Conservation (phyloP, 2,888 invertebrate species). For the Steromphala cineraria region DNA sequence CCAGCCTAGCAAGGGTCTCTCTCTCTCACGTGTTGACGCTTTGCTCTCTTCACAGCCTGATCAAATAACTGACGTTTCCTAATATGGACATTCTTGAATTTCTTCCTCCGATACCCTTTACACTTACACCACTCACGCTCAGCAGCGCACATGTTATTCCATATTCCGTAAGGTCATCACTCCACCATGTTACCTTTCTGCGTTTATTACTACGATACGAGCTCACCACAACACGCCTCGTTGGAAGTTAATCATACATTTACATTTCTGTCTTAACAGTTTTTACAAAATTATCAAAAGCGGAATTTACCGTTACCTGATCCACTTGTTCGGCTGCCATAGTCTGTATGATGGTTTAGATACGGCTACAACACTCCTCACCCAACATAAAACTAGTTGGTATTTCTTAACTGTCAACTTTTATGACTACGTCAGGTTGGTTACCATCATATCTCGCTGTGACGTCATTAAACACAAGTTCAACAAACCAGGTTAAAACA, state of each 20-base stretch:
- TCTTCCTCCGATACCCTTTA: not conserved
- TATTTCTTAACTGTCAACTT: no score
- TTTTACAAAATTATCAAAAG: not conserved
- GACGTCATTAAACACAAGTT: not conserved
- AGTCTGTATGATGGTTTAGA: not conserved
- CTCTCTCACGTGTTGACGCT: not conserved
- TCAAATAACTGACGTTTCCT: not conserved
- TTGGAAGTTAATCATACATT: not conserved
- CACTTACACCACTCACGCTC: not conserved
- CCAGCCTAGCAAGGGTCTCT: not conserved
- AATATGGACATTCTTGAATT: not conserved
- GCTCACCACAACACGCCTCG: not conserved
- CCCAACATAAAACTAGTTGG: no score
- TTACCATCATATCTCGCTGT: no score
- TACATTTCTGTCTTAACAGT: not conserved
- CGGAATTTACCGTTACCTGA: not conserved
- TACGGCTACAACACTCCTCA: no score
- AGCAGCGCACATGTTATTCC: constrained; percentile 5
- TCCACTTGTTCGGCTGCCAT: not conserved
- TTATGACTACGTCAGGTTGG: not conserved
- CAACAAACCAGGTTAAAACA: not conserved
- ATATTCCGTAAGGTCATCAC: not conserved
- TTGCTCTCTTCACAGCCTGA: not conserved
- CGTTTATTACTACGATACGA: not conserved
- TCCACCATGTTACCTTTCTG: not conserved